Evolutionary conservation across 2,888 invertebrate genomes (phyloP), one percentile per base, ranked within the genome.

Genomic region (Ophioninae sp.): DNA sequence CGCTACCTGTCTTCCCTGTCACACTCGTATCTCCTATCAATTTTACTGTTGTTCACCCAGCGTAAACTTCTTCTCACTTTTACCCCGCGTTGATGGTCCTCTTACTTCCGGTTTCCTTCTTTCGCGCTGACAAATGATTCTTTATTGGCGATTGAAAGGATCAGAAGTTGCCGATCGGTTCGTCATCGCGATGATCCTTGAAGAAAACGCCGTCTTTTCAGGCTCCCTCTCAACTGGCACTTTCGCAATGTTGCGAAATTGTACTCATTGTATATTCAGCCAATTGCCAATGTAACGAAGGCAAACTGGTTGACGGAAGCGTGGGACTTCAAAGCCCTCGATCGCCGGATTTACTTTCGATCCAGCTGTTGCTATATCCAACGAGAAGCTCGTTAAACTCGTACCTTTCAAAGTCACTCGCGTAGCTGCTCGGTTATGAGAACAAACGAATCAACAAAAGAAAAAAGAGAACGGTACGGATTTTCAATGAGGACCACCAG

Each of bases 41-140:
- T 86, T 85, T 85, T 71, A 82, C 72, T 75, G 72, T 20, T 20
- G 65, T 69, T 61, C n/a, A 63, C 63, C 17, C 41, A 63, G 64
- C 76, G 59, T 61, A n/a, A 73, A 39, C 22, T 39, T 59, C 83
- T 79, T 82, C 78, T 80, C 84, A 80, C 84, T 82, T 84, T 81
- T 82, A 6, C 13, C n/a, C 61, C 17, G 22, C 30, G 51, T 59
- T 74, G 30, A 3, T 30, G 30, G 2, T 30, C 30, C 30, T 30
- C 30, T 30, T 30, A 3, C 30, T 30, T 30, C 30, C 30, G 30
- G 30, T 30, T 30, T 30, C 30, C 30, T 30, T 30, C 30, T 30
- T 30, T 30, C 30, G 30, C 30, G 2, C 30, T 30, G 30, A 2
- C 30, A 30, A 30, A 30, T 30, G 30, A 30, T 30, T 30, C 30